Evolutionary conservation across 2,113 vertebrate genomes (phyloP), one percentile per base, ranked within the genome.

Genomic region (Hoplias malabaricus): DNA sequence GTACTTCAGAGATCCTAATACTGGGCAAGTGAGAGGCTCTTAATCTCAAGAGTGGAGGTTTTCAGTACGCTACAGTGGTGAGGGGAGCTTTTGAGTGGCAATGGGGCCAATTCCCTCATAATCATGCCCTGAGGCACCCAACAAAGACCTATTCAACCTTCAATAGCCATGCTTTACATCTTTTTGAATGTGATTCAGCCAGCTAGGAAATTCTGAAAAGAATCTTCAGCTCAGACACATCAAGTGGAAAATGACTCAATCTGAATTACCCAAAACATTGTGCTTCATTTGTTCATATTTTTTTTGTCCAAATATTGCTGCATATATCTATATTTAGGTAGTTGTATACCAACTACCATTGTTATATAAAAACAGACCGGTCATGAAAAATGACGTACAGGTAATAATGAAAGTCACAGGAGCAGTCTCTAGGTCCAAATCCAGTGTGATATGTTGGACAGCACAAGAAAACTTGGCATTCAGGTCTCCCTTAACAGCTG

Each of bases 401-500:
- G 95, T 94, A 87, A 99, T 91, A 75, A 93, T 90, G 5, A 98
- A 94, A 73, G 90, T 86, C 80, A 87, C 65, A 21, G 93, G 83
- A 72, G 93, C 86, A 69, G 97, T 95, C 66, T 87, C 86, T 78
- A 92, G 89, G 72, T 91, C 88, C 19, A 87, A 66, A 0, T 91
- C 92, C 71, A 86, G 86, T 19, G 83, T 77, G 56, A 62, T 53
- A 29, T 93, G 94, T 12, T 89, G 89, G 70, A 94, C 89, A 11
- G 87, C 85, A 70, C 97, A 99, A 57, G 84, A 86, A 82, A 99
- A 99, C 71, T 86, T 84, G 23, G 94, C 90, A 16, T 91, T 89
- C 27, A 90, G 80, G 82, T 99, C 96, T 74, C 89, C 92, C 79
- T 96, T 99, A 63, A 86, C 87, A 9, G 96, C 92, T 27, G 91